These are phyloP conservation scores for Drosophila parabipectinata DNA, from an alignment of 1,140 invertebrate species.

Conservation along the genomic window DNA sequence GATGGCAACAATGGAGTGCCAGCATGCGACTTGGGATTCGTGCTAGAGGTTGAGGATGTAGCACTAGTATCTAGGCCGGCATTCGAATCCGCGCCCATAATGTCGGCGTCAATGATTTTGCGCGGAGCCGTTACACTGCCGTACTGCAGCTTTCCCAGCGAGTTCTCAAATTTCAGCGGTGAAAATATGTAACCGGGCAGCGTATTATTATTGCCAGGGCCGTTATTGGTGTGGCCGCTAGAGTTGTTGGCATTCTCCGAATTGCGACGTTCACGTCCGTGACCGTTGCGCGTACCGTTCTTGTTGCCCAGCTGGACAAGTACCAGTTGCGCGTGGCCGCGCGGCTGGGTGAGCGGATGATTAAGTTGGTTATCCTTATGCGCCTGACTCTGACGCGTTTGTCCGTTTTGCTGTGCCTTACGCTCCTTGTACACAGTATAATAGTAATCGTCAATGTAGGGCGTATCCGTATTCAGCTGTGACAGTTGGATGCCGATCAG, in stretches of 20 bases:
- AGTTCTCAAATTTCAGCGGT: conserved; percentile 95
- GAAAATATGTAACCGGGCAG: conserved; percentile 86
- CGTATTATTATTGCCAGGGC: conserved; percentile 83
- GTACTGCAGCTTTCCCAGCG: conserved; percentile 93
- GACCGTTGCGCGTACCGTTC: conserved; percentile 80
- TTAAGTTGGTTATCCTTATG: conserved; percentile 87
- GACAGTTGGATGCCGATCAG: conserved; percentile 95
- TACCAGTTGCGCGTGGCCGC: conserved; percentile 82
- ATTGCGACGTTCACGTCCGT: conserved; percentile 85
- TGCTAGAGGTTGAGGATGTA: conserved; percentile 46
- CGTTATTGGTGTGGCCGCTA: conserved; percentile 69
- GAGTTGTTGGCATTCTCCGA: conserved; percentile 79
- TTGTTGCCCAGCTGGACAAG: conserved; percentile 82
- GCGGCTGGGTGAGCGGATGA: conserved; percentile 85
- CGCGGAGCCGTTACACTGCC: conserved; percentile 95
- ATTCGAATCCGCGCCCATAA: conserved; percentile 86
- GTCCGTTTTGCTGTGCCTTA: conserved; percentile 85
- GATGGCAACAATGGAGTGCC: conserved; percentile 19
- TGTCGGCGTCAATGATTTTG: conserved; percentile 96
- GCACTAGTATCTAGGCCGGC: conserved; percentile 69
- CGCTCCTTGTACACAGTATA: conserved; percentile 89
- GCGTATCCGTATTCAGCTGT: conserved; percentile 93
- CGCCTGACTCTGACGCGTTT: conserved; percentile 85
- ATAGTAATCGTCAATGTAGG: conserved; percentile 94
- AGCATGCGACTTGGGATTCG: conserved; percentile 45